phyloP scores from a whole-genome alignment of 2,888 invertebrate species.

The Matsumyia berberina region DNA sequence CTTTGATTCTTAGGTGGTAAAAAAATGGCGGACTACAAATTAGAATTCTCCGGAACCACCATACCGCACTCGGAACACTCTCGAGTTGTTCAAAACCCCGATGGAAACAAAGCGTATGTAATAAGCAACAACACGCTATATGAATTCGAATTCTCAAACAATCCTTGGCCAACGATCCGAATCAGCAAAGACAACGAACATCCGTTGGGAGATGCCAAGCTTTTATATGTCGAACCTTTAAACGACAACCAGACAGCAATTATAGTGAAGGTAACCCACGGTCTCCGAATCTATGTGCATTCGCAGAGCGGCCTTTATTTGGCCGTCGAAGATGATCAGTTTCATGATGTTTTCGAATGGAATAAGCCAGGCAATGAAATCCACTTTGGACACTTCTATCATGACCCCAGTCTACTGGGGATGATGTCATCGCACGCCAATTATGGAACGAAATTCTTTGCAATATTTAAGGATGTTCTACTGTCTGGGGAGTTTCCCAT shows the following conservation, averaged over 20 bases:
- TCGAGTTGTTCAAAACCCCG: background rate
- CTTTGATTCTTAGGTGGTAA: too few relatives aligned
- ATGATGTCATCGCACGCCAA: constrained; percentile 29
- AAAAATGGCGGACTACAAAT: constrained; percentile 12
- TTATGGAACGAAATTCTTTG: constrained; percentile 25
- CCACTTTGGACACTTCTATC: constrained; percentile 41
- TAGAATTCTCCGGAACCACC: background rate
- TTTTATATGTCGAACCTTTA: constrained; percentile 11
- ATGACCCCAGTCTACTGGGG: constrained; percentile 10
- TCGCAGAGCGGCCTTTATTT: background rate
- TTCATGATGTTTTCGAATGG: constrained; percentile 36
- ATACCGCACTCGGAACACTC: constrained; percentile 13
- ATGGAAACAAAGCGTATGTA: constrained; percentile 7
- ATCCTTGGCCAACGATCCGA: background rate
- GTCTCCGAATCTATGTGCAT: constrained; percentile 32
- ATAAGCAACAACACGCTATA: constrained; percentile 16
- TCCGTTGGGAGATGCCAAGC: constrained; percentile 5
- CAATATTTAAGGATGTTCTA: constrained; percentile 30
- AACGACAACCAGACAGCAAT: constrained; percentile 13
- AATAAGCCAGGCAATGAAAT: constrained; percentile 27
- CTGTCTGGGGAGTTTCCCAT: constrained; percentile 29
- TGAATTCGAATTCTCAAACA: constrained; percentile 10
- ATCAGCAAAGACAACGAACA: background rate
- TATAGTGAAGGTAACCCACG: constrained; percentile 26
- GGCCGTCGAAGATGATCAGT: constrained; percentile 37